Conservation (phyloP, 1,140 invertebrate species). For the Drosophila nebulosa region DNA sequence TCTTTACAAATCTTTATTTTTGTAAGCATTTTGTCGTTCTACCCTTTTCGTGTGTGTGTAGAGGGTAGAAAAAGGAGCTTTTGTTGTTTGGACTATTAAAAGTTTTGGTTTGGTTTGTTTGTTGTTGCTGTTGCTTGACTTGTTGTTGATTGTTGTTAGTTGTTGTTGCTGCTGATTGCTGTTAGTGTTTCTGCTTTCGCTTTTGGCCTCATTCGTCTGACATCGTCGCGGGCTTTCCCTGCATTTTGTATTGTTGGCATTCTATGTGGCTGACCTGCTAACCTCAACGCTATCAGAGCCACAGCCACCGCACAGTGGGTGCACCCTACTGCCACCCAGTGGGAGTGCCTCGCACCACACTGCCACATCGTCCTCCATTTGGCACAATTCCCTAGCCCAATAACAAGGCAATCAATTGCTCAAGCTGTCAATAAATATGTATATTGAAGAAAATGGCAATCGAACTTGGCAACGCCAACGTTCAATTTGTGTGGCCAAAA, state of each 20-base stretch:
- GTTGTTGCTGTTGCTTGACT: conserved; percentile 29
- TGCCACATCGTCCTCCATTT: conserved; percentile 39
- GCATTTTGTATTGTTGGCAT: conserved; percentile 20
- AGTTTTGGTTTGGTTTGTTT: conserved; percentile 66
- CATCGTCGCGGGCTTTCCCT: conserved; percentile 55
- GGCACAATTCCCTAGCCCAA: conserved; percentile 67
- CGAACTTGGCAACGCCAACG: conserved; percentile 57
- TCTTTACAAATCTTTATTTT: too few species aligned
- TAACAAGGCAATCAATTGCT: conserved; percentile 72
- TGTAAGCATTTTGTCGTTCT: too few species aligned
- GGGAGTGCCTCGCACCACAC: background rate
- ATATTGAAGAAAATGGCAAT: conserved; percentile 61
- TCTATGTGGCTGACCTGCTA: conserved; percentile 74
- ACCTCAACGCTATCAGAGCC: conserved; percentile 51
- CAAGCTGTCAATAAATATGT: conserved; percentile 75
- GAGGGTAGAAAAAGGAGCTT: conserved; percentile 37
- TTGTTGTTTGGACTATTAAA: conserved; percentile 77
- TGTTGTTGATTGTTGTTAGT: conserved; percentile 48
- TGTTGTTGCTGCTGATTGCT: conserved; percentile 23
- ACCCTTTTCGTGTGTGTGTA: background rate
- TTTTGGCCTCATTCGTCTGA: conserved; percentile 67
- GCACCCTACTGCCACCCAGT: background rate
- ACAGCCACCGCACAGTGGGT: background rate
- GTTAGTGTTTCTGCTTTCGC: conserved; percentile 49
- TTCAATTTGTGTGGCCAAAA: background rate